Evolutionary conservation across 2,113 vertebrate genomes (phyloP), one percentile per base, ranked within the genome.

Genomic region (Thunnus thynnus): DNA sequence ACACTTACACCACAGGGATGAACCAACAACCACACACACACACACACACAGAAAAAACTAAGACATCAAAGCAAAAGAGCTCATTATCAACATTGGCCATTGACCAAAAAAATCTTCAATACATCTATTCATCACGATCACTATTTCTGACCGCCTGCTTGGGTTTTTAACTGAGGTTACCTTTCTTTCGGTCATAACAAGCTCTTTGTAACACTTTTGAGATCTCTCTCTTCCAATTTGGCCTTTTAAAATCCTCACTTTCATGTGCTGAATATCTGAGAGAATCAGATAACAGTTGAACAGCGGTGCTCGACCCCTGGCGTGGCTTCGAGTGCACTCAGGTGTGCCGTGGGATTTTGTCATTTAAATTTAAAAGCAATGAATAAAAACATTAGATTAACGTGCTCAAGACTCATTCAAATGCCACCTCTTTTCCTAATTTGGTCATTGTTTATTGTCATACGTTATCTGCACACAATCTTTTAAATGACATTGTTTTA

Each of bases 61-160:
- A 82, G 32, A 88, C 78, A 88, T 83, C 83, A 93, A 87, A 83
- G 87, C 32, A 72, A 20, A 76, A 22, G 25, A 75, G 76, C 68
- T 89, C 71, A 89, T 87, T 85, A 89, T 72, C 86, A 51, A 44
- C 25, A 50, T 55, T 72, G 78, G 73, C 58, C 76, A 80, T 36
- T 75, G 60, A 76, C 84, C 80, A 65, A 71, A 83, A 66, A 55
- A 64, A 16, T 22, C 10, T 0, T 72, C 77, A 54, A 47, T 41
- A 27, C 14, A 70, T 71, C 63, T 55, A 3, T 67, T 84, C 18
- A 61, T 54, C 20, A 63, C n/a, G 9, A 79, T 71, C 30, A n/a
- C 54, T 2, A 27, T 55, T 63, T 72, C 63, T 67, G 17, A 61
- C n/a, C 41, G 36, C 22, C 50, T 70, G 58, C 56, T 67, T 10